These are phyloP conservation scores for Camponotus floridanus DNA, from an alignment of 1,140 invertebrate genomes.

Conservation along the genomic window DNA sequence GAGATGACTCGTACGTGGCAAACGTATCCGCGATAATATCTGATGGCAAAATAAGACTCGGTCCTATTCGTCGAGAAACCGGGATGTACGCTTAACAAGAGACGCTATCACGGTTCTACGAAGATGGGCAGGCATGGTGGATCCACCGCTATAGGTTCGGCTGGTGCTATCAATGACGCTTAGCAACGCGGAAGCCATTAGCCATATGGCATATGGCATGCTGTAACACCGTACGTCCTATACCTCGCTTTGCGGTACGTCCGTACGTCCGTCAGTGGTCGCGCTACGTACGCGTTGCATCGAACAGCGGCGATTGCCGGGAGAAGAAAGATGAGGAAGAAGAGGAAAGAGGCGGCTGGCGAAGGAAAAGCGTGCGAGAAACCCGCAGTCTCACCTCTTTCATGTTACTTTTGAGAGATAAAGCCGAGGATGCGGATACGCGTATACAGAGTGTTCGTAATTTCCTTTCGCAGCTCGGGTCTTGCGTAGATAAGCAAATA, in stretches of 20 bases:
- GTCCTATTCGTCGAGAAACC: constrained; percentile 36
- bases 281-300: constrained; percentile 32
- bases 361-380: constrained; percentile 52
- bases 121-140: constrained; percentile 51
- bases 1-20: constrained; percentile 26
- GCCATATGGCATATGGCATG: constrained; percentile 84
- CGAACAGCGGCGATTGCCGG: constrained; percentile 23
- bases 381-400: constrained; percentile 47
- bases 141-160: constrained; percentile 51
- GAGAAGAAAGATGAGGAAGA: constrained; percentile 45
- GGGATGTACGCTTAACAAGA: constrained; percentile 41
- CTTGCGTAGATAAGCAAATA: neutral
- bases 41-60: constrained; percentile 41
- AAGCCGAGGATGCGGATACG: constrained; percentile 36
- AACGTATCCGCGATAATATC: constrained; percentile 17
- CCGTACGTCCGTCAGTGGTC: constrained; percentile 56
- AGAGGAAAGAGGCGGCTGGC: constrained; percentile 39
- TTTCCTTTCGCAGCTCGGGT: neutral
- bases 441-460: neutral
- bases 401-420: constrained; percentile 56
- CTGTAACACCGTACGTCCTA: constrained; percentile 42
- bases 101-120: constrained; percentile 46
- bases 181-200: constrained; percentile 74
- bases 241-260: constrained; percentile 49
- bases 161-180: constrained; percentile 67